Evolutionary conservation across 2,113 vertebrate genomes (phyloP), one percentile per base, ranked within the genome.

Genomic region (Procapra przewalskii): DNA sequence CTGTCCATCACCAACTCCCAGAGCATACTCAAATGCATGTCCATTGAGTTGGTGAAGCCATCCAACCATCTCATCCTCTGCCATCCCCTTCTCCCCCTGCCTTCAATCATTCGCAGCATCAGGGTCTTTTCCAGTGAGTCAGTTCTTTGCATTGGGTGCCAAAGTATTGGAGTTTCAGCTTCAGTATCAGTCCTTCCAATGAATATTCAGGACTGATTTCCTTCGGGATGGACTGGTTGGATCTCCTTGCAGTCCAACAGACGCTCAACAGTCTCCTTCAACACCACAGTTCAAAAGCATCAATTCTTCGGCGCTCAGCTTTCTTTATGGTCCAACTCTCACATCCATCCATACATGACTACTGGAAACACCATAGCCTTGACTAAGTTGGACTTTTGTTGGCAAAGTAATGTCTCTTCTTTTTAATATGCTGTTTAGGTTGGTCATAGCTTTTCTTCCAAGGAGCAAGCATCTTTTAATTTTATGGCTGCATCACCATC

Each of bases 281-380:
- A 36, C n/a, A 71, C 9, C 64, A 71, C 19, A 71, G n/a, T 23
- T 71, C 64, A 36, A 23, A 2, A 36, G 17, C 64, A 71, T 12
- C 64, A 36, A 12, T 71, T 36, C 64, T 36, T 71, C 0, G 0
- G n/a, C 0, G 0, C 19, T 71, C 64, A 71, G 64, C n/a, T 71
- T 71, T 71, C 64, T 36, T 71, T 36, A 36, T 21, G 10, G 19
- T 71, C 9, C 64, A 71, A 12, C n/a, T n/a, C 33, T 71, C n/a
- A 71, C 7, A 64, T 16, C 15, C 62, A 64, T 64, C 15, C 62
- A 64, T 64, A 33, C 3, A 17, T n/a, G 64, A 71, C 64, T 3
- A 36, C 9, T 36, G 64, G 64, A 71, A 71, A 36, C 12, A 36
- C 0, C 64, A 71, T 3, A 71, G 9, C n/a, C 64, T 36, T 36